These are phyloP conservation scores for Coreius guichenoti DNA, from an alignment of 2,797 vertebrate species.

Conservation along the genomic window DNA sequence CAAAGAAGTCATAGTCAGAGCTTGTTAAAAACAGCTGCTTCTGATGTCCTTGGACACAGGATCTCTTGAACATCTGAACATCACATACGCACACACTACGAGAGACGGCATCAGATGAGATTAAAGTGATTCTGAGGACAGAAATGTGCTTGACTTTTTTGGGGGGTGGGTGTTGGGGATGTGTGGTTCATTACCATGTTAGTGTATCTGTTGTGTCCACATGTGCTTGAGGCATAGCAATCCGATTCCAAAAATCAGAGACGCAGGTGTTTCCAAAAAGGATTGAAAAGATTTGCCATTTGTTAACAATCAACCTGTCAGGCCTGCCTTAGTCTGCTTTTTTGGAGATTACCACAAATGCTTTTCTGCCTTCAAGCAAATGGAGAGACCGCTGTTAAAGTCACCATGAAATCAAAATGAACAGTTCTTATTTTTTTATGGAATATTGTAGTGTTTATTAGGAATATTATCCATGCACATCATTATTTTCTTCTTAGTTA, in stretches of 20 bases:
- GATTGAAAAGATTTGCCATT: slow-evolving; percentile 28
- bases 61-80: slow-evolving; percentile 34
- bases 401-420: background rate
- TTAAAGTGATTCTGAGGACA: slow-evolving; percentile 21
- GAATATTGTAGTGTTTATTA: background rate
- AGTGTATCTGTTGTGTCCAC: background rate
- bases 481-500: background rate
- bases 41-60: slow-evolving; percentile 29
- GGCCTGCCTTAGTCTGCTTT: slow-evolving; percentile 8
- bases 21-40: slow-evolving; percentile 30
- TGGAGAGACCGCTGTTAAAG: background rate
- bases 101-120: background rate
- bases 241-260: background rate
- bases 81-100: background rate
- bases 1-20: slow-evolving; percentile 16
- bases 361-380: slow-evolving; percentile 28
- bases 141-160: background rate
- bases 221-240: background rate
- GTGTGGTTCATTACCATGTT: slow-evolving; percentile 1
- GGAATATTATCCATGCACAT: background rate
- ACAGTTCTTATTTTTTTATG: background rate
- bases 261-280: slow-evolving; percentile 36
- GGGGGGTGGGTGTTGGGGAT: slow-evolving; percentile 8
- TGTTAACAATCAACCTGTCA: slow-evolving; percentile 41
- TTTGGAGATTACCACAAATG: slow-evolving; percentile 20